These are phyloP conservation scores for Apostichopus parvimensis DNA, from an alignment of 35 echinoderm and acorn worm species.

Conservation along the genomic window DNA sequence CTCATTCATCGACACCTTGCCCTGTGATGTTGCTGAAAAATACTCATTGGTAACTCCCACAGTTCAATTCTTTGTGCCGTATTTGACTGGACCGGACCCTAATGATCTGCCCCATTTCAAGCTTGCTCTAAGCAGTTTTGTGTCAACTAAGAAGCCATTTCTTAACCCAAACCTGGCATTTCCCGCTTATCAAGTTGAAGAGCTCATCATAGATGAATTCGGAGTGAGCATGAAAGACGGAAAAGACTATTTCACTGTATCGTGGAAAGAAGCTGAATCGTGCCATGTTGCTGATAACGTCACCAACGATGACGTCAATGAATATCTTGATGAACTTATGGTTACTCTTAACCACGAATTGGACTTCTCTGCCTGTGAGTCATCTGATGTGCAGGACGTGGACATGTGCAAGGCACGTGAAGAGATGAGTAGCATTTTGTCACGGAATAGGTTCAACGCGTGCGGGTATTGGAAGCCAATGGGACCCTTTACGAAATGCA, in stretches of 20 bases:
- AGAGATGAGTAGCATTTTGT: background rate
- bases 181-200: background rate
- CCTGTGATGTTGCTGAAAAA: background rate
- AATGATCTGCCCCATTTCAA: background rate
- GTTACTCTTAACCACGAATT: background rate
- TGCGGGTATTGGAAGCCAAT: background rate
- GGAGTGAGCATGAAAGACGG: background rate
- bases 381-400: conserved; percentile 2
- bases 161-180: background rate
- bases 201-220: background rate
- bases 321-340: background rate
- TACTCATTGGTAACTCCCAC: background rate
- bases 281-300: background rate
- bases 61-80: conserved; percentile 4
- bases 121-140: background rate
- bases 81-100: background rate
- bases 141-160: conserved; percentile 4
- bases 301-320: background rate
- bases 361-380: conserved; percentile 16
- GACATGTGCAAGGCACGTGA: background rate
- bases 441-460: background rate
- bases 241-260: background rate
- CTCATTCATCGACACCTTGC: background rate
- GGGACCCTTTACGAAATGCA: background rate
- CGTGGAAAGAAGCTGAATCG: background rate